A percentile compares a stretch with the other conserved stretches of the same genome.
phyloP scores from a whole-genome alignment of 2,113 vertebrate species.

The Callipepla squamata region DNA sequence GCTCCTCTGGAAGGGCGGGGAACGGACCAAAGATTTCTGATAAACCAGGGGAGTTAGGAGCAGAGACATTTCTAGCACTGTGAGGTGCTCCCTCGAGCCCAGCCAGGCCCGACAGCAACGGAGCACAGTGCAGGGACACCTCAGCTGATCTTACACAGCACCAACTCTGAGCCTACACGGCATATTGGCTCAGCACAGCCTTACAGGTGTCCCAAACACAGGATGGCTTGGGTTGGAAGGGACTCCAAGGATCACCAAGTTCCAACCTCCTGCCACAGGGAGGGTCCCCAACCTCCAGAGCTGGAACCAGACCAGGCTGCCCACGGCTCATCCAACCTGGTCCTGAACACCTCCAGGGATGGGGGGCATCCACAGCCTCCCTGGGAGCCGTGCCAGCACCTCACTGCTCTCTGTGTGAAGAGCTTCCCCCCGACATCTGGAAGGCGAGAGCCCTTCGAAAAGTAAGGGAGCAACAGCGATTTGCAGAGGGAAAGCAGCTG shows the following conservation, averaged over 20 bases:
- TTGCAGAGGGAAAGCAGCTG: neutral
- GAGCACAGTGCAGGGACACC: neutral
- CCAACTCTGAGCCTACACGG: neutral
- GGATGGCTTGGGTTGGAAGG: too few relatives aligned
- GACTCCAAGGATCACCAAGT: too few relatives aligned
- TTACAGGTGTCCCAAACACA: too few relatives aligned
- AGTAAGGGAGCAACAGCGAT: neutral
- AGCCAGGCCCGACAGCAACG: neutral
- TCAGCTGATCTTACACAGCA: neutral
- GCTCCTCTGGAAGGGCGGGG: neutral
- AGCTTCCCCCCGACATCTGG: too few relatives aligned
- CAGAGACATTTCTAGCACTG: accelerated
- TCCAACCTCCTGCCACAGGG: too few relatives aligned
- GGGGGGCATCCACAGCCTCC: too few relatives aligned
- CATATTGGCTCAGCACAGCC: neutral
- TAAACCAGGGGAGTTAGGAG: neutral
- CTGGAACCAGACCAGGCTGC: too few relatives aligned
- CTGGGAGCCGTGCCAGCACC: neutral
- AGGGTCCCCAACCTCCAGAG: too few relatives aligned
- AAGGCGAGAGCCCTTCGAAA: neutral
- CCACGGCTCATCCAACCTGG: too few relatives aligned
- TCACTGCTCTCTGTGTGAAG: too few relatives aligned
- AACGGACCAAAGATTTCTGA: neutral
- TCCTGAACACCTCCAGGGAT: too few relatives aligned
- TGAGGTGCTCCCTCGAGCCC: neutral